Evolutionary conservation across 2,888 invertebrate species (phyloP), one percentile per base, ranked within the genome.

Genomic region (Leucophora obtusa): DNA sequence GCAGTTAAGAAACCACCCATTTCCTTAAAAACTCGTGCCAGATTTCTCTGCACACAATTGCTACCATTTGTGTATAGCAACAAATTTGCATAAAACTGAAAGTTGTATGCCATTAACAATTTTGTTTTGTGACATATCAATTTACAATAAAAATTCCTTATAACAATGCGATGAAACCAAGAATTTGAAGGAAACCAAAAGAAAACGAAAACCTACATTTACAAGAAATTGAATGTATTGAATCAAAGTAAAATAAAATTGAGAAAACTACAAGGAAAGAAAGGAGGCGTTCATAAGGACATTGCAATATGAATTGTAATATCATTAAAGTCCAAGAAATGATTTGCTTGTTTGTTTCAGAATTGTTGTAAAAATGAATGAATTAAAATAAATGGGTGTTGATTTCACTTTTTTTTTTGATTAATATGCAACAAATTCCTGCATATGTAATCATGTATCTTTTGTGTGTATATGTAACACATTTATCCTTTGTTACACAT

Each of bases 1-100:
- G 14, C 11, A 11, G 7, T 14, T 38, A 11, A 1, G 43, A 24
- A n/a, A 56, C 66, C 81, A 66, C 77, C 81, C 77, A 81, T 77
- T 81, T 81, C 81, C 77, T 73, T 70, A 43, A 59, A 65, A 56
- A 56, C 81, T 81, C 81, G 81, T 81, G 81, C 81, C 73, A 60
- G 9, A 65, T 28, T 63, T 38, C 56, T n/a, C 15, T 17, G 8
- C 43, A 28, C 8, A 56, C 17, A 43, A 43, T 28, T 63, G 62
- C 75, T 56, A 79, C 69, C 65, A 80, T 76, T 76, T 69, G 50
- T 54, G 50, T 54, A 33, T 33, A 15, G 53, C 65, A 53, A 63
- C 7, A 74, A 72, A 51, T 73, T 74, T 74, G 73, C 59, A 69
- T 73, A 73, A 70, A 80, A 68, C n/a, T 33, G 71, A 75, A 79